Percentiles rank a stretch among this genome's conserved stretches.
These are phyloP conservation scores for Tortrix viridana DNA, from an alignment of 2,888 invertebrate species.

Conservation along the genomic window DNA sequence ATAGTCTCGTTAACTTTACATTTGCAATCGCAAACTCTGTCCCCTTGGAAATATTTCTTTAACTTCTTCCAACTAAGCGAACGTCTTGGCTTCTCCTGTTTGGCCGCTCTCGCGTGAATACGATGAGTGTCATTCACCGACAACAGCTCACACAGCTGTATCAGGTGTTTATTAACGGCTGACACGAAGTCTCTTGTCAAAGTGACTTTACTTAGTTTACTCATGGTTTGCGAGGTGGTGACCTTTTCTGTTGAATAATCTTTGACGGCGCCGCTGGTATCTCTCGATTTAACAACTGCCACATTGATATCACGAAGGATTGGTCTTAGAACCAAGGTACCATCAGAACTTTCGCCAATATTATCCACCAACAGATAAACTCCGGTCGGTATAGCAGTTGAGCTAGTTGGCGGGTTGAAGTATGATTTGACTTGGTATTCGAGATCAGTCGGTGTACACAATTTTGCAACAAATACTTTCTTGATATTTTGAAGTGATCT, in stretches of 20 bases:
- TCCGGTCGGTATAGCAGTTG: constrained; percentile 51
- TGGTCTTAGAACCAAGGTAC: constrained; percentile 55
- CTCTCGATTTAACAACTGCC: constrained; percentile 23
- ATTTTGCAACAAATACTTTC: constrained; percentile 65
- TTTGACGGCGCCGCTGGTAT: not conserved
- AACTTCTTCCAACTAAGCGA: constrained; percentile 56
- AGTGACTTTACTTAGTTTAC: constrained; percentile 48
- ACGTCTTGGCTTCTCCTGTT: constrained; percentile 40
- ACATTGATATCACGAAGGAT: constrained; percentile 44
- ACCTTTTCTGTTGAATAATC: constrained; percentile 31
- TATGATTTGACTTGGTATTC: constrained; percentile 66
- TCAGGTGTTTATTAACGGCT: constrained; percentile 57
- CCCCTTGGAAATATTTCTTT: constrained; percentile 60
- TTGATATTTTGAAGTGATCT: constrained; percentile 56
- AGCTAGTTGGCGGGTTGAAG: constrained; percentile 43
- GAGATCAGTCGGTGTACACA: constrained; percentile 67
- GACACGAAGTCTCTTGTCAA: constrained; percentile 59
- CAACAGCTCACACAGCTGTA: constrained; percentile 49
- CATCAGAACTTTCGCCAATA: constrained; percentile 43
- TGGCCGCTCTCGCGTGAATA: constrained; percentile 32
- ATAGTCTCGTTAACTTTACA: constrained; percentile 62
- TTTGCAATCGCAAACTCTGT: constrained; percentile 64
- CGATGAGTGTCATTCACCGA: constrained; percentile 23
- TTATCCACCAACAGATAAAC: constrained; percentile 62
- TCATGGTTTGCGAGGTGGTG: constrained; percentile 44